phyloP scores from a whole-genome alignment of 1,140 invertebrate species.

The Armadillidium nasatum region DNA sequence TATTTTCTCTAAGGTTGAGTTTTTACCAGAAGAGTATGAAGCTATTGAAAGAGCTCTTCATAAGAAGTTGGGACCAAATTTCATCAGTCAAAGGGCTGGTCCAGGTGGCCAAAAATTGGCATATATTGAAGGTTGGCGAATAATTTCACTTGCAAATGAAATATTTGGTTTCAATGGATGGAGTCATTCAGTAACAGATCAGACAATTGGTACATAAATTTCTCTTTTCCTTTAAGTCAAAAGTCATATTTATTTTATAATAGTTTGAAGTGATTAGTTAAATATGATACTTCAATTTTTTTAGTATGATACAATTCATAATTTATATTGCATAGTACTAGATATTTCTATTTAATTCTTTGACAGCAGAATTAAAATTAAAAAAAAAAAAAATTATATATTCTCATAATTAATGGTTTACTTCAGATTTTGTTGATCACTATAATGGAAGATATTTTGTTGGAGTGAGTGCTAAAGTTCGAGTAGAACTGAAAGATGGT shows the following conservation, averaged over 20 bases:
- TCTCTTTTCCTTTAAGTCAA: too few relatives aligned
- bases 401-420: neutral
- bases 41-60: constrained; percentile 32
- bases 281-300: too few relatives aligned
- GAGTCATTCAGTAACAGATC: constrained; percentile 53
- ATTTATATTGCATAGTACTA: too few relatives aligned
- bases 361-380: too few relatives aligned
- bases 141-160: constrained; percentile 53
- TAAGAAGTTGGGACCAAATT: constrained; percentile 52
- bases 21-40: neutral
- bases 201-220: constrained; percentile 49
- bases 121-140: constrained; percentile 53
- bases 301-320: too few relatives aligned
- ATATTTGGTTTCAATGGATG: constrained; percentile 56
- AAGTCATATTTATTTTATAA: too few relatives aligned
- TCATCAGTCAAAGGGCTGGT: constrained; percentile 52
- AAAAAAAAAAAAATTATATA: neutral
- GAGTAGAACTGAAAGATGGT: constrained; percentile 54
- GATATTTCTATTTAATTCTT: too few relatives aligned
- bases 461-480: constrained; percentile 53
- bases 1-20: neutral
- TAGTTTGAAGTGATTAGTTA: too few relatives aligned
- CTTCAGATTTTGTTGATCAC: constrained; percentile 45
- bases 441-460: constrained; percentile 53
- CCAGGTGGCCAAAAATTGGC: constrained; percentile 53